phyloP scores from a whole-genome alignment of 2,797 vertebrate species.

The Arnoldichthys spilopterus region DNA sequence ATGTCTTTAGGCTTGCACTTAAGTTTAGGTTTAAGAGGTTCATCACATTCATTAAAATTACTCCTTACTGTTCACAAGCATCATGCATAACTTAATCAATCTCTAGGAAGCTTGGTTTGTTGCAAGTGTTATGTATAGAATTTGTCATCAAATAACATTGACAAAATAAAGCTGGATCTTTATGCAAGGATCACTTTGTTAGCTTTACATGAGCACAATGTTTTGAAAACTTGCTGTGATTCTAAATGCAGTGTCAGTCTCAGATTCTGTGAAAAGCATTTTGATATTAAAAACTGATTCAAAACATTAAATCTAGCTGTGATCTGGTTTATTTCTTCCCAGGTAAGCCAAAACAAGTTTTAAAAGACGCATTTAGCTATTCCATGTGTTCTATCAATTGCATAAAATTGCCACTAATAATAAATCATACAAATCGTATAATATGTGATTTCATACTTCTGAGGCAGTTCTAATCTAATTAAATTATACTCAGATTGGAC shows the following conservation, averaged over 20 bases:
- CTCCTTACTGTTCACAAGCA: too few relatives aligned
- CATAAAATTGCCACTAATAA: background rate
- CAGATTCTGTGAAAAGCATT: slow-evolving; percentile 33
- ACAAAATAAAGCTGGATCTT: slow-evolving; percentile 1
- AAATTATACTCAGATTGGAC: background rate
- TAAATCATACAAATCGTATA: background rate
- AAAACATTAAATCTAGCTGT: slow-evolving; percentile 14
- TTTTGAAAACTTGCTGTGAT: slow-evolving; percentile 28
- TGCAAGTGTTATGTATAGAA: slow-evolving; percentile 1
- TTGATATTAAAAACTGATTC: slow-evolving; percentile 45
- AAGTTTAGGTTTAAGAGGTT: background rate
- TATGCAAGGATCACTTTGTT: background rate
- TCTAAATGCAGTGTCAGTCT: slow-evolving; percentile 30
- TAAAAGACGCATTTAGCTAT: background rate
- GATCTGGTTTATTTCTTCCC: slow-evolving; percentile 1
- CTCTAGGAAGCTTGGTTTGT: background rate
- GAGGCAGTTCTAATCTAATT: background rate
- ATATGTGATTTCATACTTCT: background rate
- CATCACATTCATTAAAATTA: background rate
- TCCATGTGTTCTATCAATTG: background rate
- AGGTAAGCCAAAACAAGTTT: background rate
- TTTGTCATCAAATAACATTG: background rate
- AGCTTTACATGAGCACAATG: background rate
- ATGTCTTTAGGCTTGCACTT: background rate
- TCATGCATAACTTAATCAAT: background rate